Evolutionary conservation across 2,888 invertebrate species (phyloP).

Genomic region (Orthonychiurus folsomi): DNA sequence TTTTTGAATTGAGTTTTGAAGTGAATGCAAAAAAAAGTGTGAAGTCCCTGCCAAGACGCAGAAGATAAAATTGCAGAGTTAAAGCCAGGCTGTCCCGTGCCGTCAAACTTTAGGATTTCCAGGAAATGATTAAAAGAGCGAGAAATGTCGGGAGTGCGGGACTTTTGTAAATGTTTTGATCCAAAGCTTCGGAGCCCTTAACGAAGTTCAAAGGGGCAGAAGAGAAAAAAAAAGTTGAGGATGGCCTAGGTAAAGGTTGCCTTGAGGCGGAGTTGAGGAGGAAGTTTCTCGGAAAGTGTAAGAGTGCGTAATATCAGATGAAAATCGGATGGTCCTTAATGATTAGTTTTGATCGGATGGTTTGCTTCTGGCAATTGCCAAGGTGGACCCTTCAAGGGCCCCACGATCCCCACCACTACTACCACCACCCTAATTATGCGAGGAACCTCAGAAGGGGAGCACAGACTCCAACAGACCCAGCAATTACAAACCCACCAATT

Average conservation of each 20-base stretch:
- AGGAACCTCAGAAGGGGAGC: conserved; percentile 1
- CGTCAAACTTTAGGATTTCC: no score
- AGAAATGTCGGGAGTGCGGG: no score
- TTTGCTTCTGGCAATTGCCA: conserved; percentile 14
- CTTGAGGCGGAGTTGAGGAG: conserved; percentile 19
- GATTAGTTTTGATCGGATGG: conserved; percentile 16
- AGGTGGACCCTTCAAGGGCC: conserved; percentile 17
- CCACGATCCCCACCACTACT: not conserved
- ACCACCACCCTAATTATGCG: conserved; percentile 19
- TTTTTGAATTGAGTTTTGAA: no score
- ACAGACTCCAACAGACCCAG: conserved; percentile 20
- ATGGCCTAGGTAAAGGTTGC: conserved; percentile 15
- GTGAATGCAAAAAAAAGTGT: no score
- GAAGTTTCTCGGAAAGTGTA: not conserved
- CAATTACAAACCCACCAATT: conserved; percentile 41
- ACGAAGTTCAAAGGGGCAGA: not conserved
- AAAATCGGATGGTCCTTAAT: conserved; percentile 13
- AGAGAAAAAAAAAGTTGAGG: no score
- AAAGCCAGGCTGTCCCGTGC: no score
- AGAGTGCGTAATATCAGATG: conserved; percentile 2
- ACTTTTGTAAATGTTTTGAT: not conserved
- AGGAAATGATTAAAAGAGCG: no score
- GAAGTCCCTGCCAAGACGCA: no score
- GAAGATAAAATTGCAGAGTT: no score
- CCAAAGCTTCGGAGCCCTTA: no score